phyloP scores from a whole-genome alignment of 2,113 vertebrate species.

The Sander lucioperca region DNA sequence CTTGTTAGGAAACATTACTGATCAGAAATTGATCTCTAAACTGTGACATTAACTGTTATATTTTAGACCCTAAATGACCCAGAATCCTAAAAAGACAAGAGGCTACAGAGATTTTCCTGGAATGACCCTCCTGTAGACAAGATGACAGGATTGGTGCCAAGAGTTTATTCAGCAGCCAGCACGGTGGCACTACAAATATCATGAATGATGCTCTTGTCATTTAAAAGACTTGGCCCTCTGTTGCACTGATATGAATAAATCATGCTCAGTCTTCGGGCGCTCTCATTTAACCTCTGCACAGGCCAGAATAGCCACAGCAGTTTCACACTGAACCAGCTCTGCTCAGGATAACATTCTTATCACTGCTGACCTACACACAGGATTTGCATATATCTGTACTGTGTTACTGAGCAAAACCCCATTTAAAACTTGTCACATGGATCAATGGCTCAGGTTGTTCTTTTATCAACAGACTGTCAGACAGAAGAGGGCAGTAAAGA shows the following conservation, averaged over 20 bases:
- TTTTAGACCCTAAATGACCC: slow-evolving; percentile 8
- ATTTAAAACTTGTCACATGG: background rate
- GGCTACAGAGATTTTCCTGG: slow-evolving; percentile 44
- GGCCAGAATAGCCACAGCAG: slow-evolving; percentile 24
- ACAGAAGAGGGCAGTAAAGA: slow-evolving; percentile 61
- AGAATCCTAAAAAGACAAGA: slow-evolving; percentile 39
- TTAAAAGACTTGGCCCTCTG: slow-evolving; percentile 50
- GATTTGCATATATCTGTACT: background rate
- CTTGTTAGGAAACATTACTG: background rate
- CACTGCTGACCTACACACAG: background rate
- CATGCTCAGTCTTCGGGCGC: slow-evolving; percentile 39
- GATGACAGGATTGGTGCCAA: slow-evolving; percentile 50
- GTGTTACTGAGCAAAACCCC: slow-evolving; percentile 3
- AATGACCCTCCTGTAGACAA: slow-evolving; percentile 46
- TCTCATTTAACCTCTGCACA: slow-evolving; percentile 35
- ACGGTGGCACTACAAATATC: slow-evolving; percentile 57
- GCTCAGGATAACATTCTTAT: background rate
- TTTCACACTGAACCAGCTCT: background rate
- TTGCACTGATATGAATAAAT: slow-evolving; percentile 66
- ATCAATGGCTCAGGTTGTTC: background rate
- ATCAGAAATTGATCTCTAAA: background rate
- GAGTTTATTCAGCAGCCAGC: slow-evolving; percentile 60
- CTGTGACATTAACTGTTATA: background rate
- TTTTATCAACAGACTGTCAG: background rate
- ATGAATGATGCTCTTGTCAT: slow-evolving; percentile 75